Evolutionary conservation across 2,888 invertebrate genomes (phyloP).

Genomic region (Gerosis bhagava): DNA sequence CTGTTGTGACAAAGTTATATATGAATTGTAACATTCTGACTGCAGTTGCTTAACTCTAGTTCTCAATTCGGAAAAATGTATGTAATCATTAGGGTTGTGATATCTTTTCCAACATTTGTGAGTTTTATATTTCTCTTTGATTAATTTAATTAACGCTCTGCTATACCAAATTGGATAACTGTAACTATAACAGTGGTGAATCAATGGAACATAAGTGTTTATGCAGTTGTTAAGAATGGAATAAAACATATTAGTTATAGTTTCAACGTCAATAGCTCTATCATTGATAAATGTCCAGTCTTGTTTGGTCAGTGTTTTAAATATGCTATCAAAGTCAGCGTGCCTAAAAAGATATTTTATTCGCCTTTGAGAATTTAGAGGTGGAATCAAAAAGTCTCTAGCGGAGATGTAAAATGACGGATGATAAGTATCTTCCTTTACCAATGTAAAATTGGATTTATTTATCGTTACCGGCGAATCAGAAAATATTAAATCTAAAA

Average conservation of each 20-base stretch:
- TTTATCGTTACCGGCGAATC: not conserved
- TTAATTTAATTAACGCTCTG: not conserved
- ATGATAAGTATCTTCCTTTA: constrained; percentile 16
- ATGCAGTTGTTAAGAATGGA: not conserved
- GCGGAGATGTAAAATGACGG: constrained; percentile 18
- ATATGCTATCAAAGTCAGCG: constrained; percentile 1
- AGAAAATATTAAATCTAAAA: constrained; percentile 3
- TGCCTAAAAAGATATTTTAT: not conserved
- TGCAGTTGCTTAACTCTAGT: not conserved
- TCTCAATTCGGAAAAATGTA: not conserved
- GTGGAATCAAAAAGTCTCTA: not conserved
- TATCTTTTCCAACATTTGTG: not conserved
- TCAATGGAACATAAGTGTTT: not conserved
- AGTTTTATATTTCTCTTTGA: not conserved
- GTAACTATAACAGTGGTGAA: not conserved
- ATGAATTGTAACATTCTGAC: not conserved
- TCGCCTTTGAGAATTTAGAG: not conserved
- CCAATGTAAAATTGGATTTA: not conserved
- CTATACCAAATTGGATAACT: not conserved
- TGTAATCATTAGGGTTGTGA: not conserved
- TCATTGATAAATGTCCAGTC: constrained; percentile 1
- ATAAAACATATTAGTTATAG: not conserved
- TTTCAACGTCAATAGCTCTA: not conserved
- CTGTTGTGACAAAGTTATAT: not conserved
- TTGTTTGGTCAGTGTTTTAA: not conserved